phyloP scores from a whole-genome alignment of 2,888 invertebrate species.

The Habrosyne pyritoides region DNA sequence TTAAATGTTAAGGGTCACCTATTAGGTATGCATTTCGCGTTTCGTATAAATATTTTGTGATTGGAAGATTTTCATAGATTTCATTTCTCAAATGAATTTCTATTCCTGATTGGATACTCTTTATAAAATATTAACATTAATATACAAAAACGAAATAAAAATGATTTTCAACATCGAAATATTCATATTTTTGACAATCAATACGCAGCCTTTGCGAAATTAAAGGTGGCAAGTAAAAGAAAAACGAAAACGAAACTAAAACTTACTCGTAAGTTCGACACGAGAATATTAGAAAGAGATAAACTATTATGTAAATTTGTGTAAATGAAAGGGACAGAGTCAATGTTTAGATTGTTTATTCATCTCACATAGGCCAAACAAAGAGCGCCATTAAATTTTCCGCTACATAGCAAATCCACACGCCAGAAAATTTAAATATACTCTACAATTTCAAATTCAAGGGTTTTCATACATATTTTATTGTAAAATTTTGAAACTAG shows the following conservation, averaged over 20 bases:
- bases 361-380: constrained; percentile 70
- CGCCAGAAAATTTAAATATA: constrained; percentile 53
- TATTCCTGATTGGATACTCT: background rate
- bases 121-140: too few species aligned
- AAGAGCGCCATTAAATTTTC: constrained; percentile 76
- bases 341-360: constrained; percentile 64
- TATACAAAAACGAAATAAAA: too few species aligned
- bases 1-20: too few species aligned
- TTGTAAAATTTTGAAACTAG: too few species aligned
- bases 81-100: too few species aligned
- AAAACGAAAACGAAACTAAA: background rate
- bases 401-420: constrained; percentile 71
- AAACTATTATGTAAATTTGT: constrained; percentile 33
- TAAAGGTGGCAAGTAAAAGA: background rate
- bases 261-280: background rate
- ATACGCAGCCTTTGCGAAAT: too few species aligned
- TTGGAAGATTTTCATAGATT: too few species aligned
- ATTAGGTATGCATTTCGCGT: too few species aligned
- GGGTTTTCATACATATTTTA: background rate
- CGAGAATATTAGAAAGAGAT: constrained; percentile 39
- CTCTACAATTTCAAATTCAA: background rate
- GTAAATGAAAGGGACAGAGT: constrained; percentile 43
- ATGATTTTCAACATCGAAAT: background rate
- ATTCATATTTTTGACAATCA: too few species aligned
- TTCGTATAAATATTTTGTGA: too few species aligned